These are phyloP conservation scores for Excalfactoria chinensis DNA, from an alignment of 2,113 vertebrate species.

Conservation along the genomic window DNA sequence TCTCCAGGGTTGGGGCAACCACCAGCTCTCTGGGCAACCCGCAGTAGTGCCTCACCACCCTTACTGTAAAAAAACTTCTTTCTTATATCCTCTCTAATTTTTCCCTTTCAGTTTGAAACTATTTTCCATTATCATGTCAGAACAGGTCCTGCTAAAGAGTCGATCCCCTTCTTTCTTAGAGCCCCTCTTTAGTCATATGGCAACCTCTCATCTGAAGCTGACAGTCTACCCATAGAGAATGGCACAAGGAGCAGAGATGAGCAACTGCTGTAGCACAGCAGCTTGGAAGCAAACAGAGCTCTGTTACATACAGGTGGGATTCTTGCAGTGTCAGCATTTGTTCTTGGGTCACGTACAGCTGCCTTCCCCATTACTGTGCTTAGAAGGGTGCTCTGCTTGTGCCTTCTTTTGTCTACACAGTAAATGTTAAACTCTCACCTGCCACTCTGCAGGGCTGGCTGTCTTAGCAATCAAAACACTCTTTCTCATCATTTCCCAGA, in stretches of 20 bases:
- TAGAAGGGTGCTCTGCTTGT: neutral
- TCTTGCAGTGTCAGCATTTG: neutral
- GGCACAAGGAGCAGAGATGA: neutral
- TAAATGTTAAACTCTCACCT: neutral
- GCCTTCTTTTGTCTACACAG: neutral
- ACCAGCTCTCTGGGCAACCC: no score
- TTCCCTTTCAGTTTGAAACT: no score
- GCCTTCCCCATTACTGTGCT: neutral
- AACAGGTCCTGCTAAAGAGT: no score
- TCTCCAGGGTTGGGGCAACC: no score
- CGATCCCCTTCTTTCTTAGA: no score
- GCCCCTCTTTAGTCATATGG: neutral
- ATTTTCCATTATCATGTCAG: no score
- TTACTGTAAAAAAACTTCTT: no score
- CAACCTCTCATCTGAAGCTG: neutral
- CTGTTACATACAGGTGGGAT: accelerated
- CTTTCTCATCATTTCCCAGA: constrained; percentile 51
- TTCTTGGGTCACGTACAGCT: neutral
- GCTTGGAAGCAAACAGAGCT: neutral
- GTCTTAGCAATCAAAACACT: neutral
- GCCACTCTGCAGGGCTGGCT: neutral
- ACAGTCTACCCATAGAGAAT: neutral
- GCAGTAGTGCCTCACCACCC: no score
- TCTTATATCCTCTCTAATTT: no score
- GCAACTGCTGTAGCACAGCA: neutral